phyloP scores from a whole-genome alignment of 2,113 vertebrate genomes.

The Astur gentilis region DNA sequence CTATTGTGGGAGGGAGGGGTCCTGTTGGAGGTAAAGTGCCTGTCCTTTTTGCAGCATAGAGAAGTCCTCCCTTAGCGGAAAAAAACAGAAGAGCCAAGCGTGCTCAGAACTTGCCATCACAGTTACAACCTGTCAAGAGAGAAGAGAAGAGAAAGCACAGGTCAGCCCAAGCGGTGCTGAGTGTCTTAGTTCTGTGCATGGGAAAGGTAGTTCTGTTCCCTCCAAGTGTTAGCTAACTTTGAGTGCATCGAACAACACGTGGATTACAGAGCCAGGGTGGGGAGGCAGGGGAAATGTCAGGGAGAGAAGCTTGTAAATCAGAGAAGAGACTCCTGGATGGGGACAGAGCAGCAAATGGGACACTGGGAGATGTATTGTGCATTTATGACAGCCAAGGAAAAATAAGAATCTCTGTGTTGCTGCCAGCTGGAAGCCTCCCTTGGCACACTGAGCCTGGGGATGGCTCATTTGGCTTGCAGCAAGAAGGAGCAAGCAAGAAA shows the following conservation, averaged over 20 bases:
- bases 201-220: neutral
- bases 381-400: neutral
- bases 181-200: fast-evolving
- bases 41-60: neutral
- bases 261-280: neutral
- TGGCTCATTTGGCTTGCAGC: neutral
- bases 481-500: neutral
- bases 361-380: neutral
- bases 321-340: neutral
- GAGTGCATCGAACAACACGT: neutral
- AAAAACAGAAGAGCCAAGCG: neutral
- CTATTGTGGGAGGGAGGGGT: neutral
- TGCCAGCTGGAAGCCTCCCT: neutral
- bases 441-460: neutral
- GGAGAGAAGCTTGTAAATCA: neutral
- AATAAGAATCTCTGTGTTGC: neutral
- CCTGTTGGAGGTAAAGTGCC: neutral
- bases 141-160: neutral
- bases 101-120: neutral
- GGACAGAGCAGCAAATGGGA: neutral
- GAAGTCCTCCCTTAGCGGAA: neutral
- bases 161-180: neutral
- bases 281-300: neutral
- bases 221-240: fast-evolving
- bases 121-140: neutral